Conservation (phyloP, 2,888 invertebrate species). For the Scelioninae gen. 1 region DNA sequence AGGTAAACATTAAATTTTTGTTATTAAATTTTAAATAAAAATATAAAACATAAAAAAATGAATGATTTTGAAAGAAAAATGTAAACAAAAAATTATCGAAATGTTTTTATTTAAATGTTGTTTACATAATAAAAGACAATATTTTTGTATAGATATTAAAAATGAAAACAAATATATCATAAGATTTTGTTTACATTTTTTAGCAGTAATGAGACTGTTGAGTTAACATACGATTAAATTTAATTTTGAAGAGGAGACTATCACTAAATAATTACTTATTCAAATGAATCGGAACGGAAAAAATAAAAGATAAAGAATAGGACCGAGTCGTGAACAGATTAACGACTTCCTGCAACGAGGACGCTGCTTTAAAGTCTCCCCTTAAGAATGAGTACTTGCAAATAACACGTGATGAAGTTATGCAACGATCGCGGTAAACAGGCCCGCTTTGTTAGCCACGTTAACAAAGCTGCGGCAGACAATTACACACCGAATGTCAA, state of each 20-base stretch:
- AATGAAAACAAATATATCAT: no score
- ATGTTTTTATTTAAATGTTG: no score
- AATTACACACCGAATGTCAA: constrained; percentile 51
- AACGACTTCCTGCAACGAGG: constrained; percentile 31
- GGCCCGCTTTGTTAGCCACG: constrained; percentile 44
- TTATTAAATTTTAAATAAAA: no score
- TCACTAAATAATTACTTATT: not conserved
- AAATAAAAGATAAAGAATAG: not conserved
- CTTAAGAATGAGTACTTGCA: constrained; percentile 47
- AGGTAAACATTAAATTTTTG: not conserved
- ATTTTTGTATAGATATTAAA: no score
- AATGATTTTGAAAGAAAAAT: no score
- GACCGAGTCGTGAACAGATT: constrained; percentile 10
- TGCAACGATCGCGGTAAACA: constrained; percentile 29
- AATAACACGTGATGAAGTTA: constrained; percentile 49
- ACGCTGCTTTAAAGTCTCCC: constrained; percentile 41
- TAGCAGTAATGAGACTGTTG: not conserved
- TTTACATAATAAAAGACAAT: no score
- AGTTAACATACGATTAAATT: not conserved
- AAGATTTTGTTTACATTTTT: no score
- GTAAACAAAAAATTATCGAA: no score
- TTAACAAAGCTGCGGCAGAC: constrained; percentile 34
- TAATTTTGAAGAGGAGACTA: constrained; percentile 11
- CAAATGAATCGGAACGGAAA: constrained; percentile 2
- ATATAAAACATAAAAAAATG: no score